A percentile compares a stretch with the other conserved stretches of the same genome.
These are phyloP conservation scores for Crambe crambe DNA, from an alignment of 37 sponge, comb jelly and placozoan genomes.

Conservation along the genomic window DNA sequence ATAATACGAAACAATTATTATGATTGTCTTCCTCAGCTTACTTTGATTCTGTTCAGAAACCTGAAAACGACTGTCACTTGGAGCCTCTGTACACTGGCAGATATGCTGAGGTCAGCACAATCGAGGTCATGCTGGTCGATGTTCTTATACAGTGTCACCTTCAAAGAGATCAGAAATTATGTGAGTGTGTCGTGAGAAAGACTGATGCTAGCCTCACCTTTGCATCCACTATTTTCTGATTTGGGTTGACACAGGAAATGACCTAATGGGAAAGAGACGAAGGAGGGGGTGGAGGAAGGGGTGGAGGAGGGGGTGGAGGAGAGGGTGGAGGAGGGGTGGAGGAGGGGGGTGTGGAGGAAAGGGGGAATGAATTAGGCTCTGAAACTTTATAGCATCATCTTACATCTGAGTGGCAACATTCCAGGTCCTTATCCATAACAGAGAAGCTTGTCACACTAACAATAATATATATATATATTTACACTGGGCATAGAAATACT, in stretches of 20 bases:
- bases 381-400: not conserved
- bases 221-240: constrained; percentile 6
- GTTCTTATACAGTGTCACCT: not conserved
- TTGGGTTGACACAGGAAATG: constrained; percentile 2
- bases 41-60: constrained; percentile 52
- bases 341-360: not conserved
- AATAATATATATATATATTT: not conserved
- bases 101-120: constrained; percentile 20
- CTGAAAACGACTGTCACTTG: constrained; percentile 34
- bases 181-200: too few relatives aligned
- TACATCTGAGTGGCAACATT: constrained; percentile 23
- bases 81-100: constrained; percentile 39
- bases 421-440: constrained; percentile 11
- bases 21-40: not conserved
- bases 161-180: constrained; percentile 7
- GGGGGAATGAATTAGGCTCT: not conserved
- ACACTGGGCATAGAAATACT: not conserved
- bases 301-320: not conserved
- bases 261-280: constrained; percentile 15
- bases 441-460: constrained; percentile 21
- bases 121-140: constrained; percentile 19
- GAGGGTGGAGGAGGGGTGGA: not conserved
- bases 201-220: constrained; percentile 12
- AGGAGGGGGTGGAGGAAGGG: too few relatives aligned
- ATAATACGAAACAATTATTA: not conserved